Evolutionary conservation across 2,113 vertebrate genomes (phyloP).

Genomic region (Lepus europaeus): DNA sequence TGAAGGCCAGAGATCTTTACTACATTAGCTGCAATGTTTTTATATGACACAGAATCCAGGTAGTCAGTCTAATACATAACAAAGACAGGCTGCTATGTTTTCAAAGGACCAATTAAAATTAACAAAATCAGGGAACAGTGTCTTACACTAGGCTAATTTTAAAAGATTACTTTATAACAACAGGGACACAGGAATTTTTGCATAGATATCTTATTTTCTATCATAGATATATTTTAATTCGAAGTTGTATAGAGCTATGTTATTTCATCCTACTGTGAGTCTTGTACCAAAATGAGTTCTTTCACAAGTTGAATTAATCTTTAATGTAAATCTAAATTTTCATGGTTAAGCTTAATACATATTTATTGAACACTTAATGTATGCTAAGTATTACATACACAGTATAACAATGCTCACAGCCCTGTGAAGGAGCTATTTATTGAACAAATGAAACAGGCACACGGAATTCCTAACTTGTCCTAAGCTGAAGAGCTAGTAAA

Average conservation of each 20-base stretch:
- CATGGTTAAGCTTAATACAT: neutral
- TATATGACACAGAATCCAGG: neutral
- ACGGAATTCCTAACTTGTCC: neutral
- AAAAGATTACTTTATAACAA: neutral
- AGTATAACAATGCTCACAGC: neutral
- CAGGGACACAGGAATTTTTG: neutral
- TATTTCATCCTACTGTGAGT: neutral
- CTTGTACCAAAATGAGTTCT: neutral
- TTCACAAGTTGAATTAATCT: conserved; percentile 17
- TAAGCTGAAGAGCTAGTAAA: neutral
- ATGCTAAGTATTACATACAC: neutral
- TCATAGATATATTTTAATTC: neutral
- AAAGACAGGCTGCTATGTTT: neutral
- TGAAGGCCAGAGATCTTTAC: conserved; percentile 31
- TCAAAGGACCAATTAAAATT: conserved; percentile 41
- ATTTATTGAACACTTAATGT: neutral
- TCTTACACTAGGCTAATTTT: neutral
- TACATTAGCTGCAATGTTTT: conserved; percentile 7
- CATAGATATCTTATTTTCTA: neutral
- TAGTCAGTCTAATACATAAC: neutral
- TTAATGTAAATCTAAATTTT: conserved; percentile 36
- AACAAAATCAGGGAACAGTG: neutral
- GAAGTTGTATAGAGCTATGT: neutral
- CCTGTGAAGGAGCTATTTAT: neutral
- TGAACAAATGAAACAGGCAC: neutral